These are phyloP conservation scores for Pyralis farinalis DNA, from an alignment of 2,888 invertebrate species.

Conservation along the genomic window DNA sequence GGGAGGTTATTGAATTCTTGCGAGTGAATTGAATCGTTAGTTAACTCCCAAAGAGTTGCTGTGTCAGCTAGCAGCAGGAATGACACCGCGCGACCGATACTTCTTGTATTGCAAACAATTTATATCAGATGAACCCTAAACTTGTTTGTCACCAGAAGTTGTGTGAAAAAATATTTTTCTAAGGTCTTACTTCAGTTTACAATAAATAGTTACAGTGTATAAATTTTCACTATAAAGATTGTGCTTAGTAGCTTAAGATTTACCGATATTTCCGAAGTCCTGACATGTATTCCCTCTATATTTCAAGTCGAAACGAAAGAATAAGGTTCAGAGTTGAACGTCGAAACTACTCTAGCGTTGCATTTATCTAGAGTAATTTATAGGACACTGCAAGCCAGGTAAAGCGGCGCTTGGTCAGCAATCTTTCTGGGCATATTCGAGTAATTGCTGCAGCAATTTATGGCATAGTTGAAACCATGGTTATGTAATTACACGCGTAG, in stretches of 20 bases:
- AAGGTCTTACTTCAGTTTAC: too few relatives aligned
- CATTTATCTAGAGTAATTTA: slow-evolving; percentile 1
- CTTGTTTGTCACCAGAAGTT: too few relatives aligned
- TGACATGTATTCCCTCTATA: not conserved
- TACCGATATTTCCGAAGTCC: slow-evolving; percentile 1
- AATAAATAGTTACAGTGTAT: too few relatives aligned
- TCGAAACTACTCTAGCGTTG: not conserved
- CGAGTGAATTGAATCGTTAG: too few relatives aligned
- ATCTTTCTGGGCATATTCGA: slow-evolving; percentile 39
- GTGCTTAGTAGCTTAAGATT: not conserved
- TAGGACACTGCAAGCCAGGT: not conserved
- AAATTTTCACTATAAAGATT: too few relatives aligned
- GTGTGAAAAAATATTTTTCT: too few relatives aligned
- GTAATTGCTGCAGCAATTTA: slow-evolving; percentile 58
- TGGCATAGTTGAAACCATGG: slow-evolving; percentile 42
- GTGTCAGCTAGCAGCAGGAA: too few relatives aligned
- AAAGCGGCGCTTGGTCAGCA: slow-evolving; percentile 19
- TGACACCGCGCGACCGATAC: too few relatives aligned
- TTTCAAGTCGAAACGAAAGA: not conserved
- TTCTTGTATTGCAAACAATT: too few relatives aligned
- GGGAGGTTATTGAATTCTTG: too few relatives aligned
- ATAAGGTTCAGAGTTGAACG: not conserved
- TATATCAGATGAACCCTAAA: too few relatives aligned
- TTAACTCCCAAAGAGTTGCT: too few relatives aligned
- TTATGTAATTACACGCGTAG: slow-evolving; percentile 43